Evolutionary conservation across 2,888 invertebrate genomes (phyloP).

Genomic region (Chelonus formosanus): DNA sequence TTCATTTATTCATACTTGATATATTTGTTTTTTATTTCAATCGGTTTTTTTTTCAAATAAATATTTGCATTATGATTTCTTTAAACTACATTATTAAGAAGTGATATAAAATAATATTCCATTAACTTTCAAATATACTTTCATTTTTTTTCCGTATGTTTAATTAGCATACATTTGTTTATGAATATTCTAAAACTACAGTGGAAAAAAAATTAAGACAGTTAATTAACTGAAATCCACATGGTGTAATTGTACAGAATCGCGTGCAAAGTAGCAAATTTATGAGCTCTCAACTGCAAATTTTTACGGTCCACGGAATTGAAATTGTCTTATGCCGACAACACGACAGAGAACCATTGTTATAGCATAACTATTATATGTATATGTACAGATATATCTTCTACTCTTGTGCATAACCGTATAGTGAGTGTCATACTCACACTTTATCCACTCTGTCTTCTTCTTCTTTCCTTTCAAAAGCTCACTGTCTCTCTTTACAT

Average conservation of each 20-base stretch:
- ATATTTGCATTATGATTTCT: no score
- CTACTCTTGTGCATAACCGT: background rate
- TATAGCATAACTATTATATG: background rate
- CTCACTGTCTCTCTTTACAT: background rate
- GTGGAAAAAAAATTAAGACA: background rate
- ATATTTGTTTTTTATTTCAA: no score
- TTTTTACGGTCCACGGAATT: constrained; percentile 41
- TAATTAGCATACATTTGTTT: background rate
- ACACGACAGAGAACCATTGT: constrained; percentile 34
- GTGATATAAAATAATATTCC: no score
- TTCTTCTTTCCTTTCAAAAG: background rate
- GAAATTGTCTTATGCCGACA: constrained; percentile 42
- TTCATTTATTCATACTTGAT: no score
- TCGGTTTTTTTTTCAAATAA: no score
- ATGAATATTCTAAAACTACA: background rate
- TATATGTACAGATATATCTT: constrained; percentile 2
- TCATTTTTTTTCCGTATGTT: background rate
- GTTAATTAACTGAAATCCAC: no score
- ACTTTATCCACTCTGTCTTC: background rate
- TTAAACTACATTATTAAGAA: no score
- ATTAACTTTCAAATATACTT: background rate
- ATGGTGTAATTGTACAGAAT: no score
- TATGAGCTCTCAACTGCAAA: constrained; percentile 28
- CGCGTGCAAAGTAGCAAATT: constrained; percentile 12
- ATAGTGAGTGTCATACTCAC: background rate